Base-by-base conservation (phyloP, 2,888 invertebrate genomes). In the Deilephila elpenor region DNA sequence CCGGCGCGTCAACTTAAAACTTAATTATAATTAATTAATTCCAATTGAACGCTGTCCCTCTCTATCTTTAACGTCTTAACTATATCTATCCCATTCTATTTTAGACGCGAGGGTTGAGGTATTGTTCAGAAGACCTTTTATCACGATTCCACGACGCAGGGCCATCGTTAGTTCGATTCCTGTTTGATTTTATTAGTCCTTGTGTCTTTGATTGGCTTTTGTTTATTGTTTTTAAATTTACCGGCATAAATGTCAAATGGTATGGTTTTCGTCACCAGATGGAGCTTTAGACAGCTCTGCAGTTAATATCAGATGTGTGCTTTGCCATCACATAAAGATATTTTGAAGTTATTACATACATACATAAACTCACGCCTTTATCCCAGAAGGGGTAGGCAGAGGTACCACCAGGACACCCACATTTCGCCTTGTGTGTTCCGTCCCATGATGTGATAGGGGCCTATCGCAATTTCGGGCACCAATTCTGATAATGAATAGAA, bases 11-110 rank as follows among this genome's bases (percentile, higher is more conserved):
- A 96, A 96, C 96, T 96, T 96, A 96, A 94, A 96, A 96, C 96
- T 96, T 96, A 96, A 96, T 97, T 96, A 96, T 96, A 96, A 96
- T 97, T 96, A 96, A 96, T 96, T 96, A 96, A 96, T 96, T 96
- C 96, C 96, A 96, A 96, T 96, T 96, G 96, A 89, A 88, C 86
- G 85, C 87, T 86, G 84, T 94, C 93, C 89, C 89, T 88, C 86
- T 94, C 93, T 79, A 85, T 78, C 91, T 74, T 80, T 74, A 75
- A 78, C 82, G 91, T 95, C 95, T 95, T 95, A 90, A 89, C 88
- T 95, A 89, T 87, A 76, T 76, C 84, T 80, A 78, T 94, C 93
- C 83, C 88, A 80, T 79, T 93, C 90, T 82, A 80, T 80, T 88
- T 83, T 79, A 82, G 83, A 84, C 84, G 83, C 86, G 88, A 90